These are phyloP conservation scores for Sinocyclocheilus anophthalmus DNA, from an alignment of 2,113 vertebrate genomes.

Conservation along the genomic window DNA sequence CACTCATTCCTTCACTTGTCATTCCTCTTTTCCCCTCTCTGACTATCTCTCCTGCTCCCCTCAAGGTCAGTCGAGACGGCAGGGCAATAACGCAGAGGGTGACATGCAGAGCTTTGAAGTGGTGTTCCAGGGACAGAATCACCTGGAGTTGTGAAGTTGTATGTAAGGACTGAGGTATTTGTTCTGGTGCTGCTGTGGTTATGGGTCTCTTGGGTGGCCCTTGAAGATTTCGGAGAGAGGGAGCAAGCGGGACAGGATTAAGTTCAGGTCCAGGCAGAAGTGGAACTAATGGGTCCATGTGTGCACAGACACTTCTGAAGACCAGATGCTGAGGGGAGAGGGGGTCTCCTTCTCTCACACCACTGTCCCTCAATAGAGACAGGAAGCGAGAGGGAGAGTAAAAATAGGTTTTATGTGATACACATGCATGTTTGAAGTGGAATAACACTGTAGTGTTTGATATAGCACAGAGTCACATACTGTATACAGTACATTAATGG, in stretches of 20 bases:
- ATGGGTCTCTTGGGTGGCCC: constrained; percentile 70
- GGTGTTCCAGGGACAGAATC: constrained; percentile 60
- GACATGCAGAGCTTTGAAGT: constrained; percentile 57
- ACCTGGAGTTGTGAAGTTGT: constrained; percentile 64
- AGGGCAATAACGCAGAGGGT: constrained; percentile 31
- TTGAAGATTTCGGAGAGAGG: constrained; percentile 70
- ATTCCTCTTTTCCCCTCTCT: neutral
- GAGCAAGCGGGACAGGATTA: constrained; percentile 69
- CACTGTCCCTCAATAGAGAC: neutral
- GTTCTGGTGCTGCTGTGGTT: constrained; percentile 76
- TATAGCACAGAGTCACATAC: neutral
- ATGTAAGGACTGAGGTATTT: constrained; percentile 73
- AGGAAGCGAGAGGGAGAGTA: constrained; percentile 1
- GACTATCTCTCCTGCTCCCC: constrained; percentile 35
- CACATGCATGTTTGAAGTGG: neutral
- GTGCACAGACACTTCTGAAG: constrained; percentile 73
- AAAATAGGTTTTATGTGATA: neutral
- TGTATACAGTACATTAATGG: neutral
- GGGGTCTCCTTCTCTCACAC: constrained; percentile 5
- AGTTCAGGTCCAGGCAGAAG: constrained; percentile 69
- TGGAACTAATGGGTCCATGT: constrained; percentile 80
- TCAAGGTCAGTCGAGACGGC: constrained; percentile 58
- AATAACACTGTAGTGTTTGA: neutral
- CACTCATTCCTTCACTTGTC: constrained; percentile 38
- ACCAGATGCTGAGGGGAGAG: constrained; percentile 70